A percentile compares a stretch with the other conserved stretches of the same genome.
phyloP scores from a whole-genome alignment of 2,113 vertebrate species.

The Pygoscelis adeliae region DNA sequence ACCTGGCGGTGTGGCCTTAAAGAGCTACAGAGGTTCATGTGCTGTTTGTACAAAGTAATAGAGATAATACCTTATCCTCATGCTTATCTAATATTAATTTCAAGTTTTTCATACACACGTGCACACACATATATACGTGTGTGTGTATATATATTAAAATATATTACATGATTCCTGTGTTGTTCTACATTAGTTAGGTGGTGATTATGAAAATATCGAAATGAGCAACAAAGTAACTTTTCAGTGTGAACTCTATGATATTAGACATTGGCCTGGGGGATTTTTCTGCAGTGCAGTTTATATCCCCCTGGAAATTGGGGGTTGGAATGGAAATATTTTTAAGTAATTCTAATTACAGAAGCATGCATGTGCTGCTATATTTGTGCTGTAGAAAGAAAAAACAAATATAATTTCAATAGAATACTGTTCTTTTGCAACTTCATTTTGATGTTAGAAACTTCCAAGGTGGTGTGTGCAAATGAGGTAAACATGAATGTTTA shows the following conservation, averaged over 20 bases:
- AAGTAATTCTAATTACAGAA: background rate
- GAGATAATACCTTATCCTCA: background rate
- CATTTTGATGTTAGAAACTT: background rate
- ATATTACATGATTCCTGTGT: background rate
- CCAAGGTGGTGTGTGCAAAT: background rate
- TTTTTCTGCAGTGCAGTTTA: background rate
- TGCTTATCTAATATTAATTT: background rate
- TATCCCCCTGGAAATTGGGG: background rate
- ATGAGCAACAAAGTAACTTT: background rate
- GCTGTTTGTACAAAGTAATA: background rate
- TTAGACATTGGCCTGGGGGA: background rate
- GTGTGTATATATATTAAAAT: background rate
- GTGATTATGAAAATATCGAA: background rate
- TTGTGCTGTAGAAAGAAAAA: conserved; percentile 15
- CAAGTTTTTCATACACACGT: rapidly evolving
- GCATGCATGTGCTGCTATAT: background rate
- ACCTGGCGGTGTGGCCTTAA: background rate
- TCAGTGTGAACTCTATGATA: rapidly evolving
- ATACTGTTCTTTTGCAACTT: background rate
- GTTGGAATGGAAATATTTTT: background rate
- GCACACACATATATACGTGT: rapidly evolving
- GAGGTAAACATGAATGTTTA: conserved; percentile 2
- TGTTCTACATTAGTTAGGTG: background rate
- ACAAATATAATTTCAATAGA: background rate
- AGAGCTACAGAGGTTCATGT: background rate